Evolutionary conservation across 2,888 invertebrate species (phyloP).

Genomic region (Dryobotodes eremita): DNA sequence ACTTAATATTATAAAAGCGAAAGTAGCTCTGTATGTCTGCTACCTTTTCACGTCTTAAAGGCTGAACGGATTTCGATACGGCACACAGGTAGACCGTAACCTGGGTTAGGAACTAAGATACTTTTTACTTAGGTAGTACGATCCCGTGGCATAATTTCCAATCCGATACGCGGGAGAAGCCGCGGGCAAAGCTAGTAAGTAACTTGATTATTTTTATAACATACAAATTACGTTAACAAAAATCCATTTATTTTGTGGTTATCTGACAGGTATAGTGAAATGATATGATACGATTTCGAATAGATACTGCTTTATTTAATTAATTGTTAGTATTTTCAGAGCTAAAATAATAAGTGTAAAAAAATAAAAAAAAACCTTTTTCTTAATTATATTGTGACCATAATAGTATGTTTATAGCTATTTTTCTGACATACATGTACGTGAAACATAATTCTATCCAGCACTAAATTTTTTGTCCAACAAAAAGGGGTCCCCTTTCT

Average conservation of each 20-base stretch:
- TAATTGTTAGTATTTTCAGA: background rate
- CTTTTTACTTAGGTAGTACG: background rate
- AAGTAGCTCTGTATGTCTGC: background rate
- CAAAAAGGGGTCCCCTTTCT: slow-evolving; percentile 62
- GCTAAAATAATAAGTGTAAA: background rate
- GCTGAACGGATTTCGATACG: background rate
- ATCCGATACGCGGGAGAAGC: background rate
- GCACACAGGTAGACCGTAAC: background rate
- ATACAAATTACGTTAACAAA: background rate
- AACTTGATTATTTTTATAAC: background rate
- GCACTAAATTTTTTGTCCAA: slow-evolving; percentile 24
- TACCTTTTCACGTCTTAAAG: background rate
- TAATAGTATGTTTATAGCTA: background rate
- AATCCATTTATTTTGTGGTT: no score
- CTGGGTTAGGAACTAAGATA: background rate
- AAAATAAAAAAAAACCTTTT: no score
- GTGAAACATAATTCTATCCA: background rate
- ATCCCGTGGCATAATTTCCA: background rate
- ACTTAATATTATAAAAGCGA: background rate
- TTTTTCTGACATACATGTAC: background rate
- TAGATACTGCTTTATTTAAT: background rate
- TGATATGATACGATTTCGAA: no score
- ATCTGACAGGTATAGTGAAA: background rate
- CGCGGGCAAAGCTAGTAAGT: background rate
- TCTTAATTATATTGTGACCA: background rate